Conservation (phyloP, 2,888 invertebrate species). For the Drosophila melanosoma region DNA sequence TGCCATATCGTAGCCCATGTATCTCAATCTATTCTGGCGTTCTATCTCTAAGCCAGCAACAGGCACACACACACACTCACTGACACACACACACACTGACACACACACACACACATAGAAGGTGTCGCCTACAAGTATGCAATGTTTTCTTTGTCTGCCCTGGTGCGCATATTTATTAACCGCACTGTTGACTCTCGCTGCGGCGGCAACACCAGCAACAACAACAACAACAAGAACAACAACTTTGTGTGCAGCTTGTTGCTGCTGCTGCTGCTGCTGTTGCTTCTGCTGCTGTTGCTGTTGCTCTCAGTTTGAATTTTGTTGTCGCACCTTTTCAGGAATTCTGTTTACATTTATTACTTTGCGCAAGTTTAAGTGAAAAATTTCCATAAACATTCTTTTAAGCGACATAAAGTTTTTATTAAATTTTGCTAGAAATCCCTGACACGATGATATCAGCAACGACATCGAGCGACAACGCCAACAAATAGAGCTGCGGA, state of each 20-base stretch:
- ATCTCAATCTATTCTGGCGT: slow-evolving; percentile 55
- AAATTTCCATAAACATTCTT: slow-evolving; percentile 84
- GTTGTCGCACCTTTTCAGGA: slow-evolving; percentile 82
- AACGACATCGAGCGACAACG: slow-evolving; percentile 48
- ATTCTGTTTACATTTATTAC: slow-evolving; percentile 83
- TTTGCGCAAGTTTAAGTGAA: slow-evolving; percentile 83
- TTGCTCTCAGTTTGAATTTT: slow-evolving; percentile 66
- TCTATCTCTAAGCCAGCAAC: slow-evolving; percentile 56
- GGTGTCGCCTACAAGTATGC: slow-evolving; percentile 60
- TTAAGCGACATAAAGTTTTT: slow-evolving; percentile 83
- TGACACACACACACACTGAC: neutral
- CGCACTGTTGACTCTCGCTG: slow-evolving; percentile 76
- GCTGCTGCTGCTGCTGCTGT: slow-evolving; percentile 41
- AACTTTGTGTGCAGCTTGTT: slow-evolving; percentile 51
- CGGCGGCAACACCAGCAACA: slow-evolving; percentile 31
- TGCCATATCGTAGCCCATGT: slow-evolving; percentile 53
- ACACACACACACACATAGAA: neutral
- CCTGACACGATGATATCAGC: slow-evolving; percentile 78
- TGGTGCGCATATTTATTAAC: slow-evolving; percentile 76
- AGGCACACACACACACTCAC: slow-evolving; percentile 29
- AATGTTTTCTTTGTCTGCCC: slow-evolving; percentile 62
- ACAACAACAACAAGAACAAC: slow-evolving; percentile 20
- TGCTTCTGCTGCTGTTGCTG: slow-evolving; percentile 36
- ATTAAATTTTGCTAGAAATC: slow-evolving; percentile 82
- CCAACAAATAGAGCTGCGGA: slow-evolving; percentile 75